Evolutionary conservation across 1,140 invertebrate species (phyloP).

Genomic region (Drosophila funebris): DNA sequence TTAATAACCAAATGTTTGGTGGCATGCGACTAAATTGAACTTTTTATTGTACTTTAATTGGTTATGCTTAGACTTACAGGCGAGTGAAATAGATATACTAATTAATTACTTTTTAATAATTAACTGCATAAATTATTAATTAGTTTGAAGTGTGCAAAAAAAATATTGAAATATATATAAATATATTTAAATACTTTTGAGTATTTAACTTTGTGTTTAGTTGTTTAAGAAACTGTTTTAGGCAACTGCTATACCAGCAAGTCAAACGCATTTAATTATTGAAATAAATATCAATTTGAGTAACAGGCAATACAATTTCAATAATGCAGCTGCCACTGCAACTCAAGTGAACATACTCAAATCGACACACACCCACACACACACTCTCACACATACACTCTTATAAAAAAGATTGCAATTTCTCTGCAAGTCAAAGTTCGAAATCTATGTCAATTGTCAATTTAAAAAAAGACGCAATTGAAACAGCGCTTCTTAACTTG

Average conservation of each 20-base stretch:
- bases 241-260: background rate
- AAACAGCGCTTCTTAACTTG: slow-evolving; percentile 15
- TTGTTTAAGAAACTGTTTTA: background rate
- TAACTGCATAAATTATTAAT: background rate
- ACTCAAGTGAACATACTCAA: background rate
- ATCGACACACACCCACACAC: background rate
- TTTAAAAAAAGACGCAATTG: slow-evolving; percentile 8
- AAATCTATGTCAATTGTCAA: slow-evolving; percentile 64
- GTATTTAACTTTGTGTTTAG: too few relatives aligned
- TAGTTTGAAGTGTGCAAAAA: too few relatives aligned
- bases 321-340: slow-evolving; percentile 35
- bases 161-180: too few relatives aligned
- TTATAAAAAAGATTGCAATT: slow-evolving; percentile 14
- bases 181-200: too few relatives aligned
- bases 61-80: background rate
- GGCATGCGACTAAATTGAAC: background rate
- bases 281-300: slow-evolving; percentile 1
- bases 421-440: slow-evolving; percentile 38
- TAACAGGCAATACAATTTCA: slow-evolving; percentile 32
- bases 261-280: background rate
- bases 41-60: background rate
- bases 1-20: background rate
- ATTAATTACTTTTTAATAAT: too few relatives aligned
- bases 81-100: background rate
- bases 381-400: background rate